Percentiles rank a stretch among this genome's conserved stretches.
These are phyloP conservation scores for Hyles vespertilio DNA, from an alignment of 1,140 invertebrate genomes.

Conservation along the genomic window DNA sequence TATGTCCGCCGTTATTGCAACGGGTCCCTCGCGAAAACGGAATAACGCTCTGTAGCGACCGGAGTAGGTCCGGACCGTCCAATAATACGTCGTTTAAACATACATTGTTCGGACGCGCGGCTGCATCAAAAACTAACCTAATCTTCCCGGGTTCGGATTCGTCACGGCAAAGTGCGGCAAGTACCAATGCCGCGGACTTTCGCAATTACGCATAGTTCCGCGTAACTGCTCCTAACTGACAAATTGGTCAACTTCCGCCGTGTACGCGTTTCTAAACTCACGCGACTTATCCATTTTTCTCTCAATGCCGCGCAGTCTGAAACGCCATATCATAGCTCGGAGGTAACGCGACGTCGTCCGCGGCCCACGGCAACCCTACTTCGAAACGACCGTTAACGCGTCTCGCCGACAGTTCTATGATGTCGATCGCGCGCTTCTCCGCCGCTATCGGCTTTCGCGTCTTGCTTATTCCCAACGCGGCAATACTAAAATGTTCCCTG, in stretches of 20 bases:
- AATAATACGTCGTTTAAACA: constrained; percentile 35
- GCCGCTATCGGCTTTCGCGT: too few species aligned
- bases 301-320: constrained; percentile 2
- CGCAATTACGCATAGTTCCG: neutral
- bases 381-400: constrained; percentile 14
- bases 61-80: constrained; percentile 34
- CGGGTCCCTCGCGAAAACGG: constrained; percentile 32
- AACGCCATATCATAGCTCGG: constrained; percentile 17
- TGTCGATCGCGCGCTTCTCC: neutral
- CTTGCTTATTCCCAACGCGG: too few species aligned
- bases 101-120: constrained; percentile 22
- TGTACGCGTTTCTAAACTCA: constrained; percentile 4
- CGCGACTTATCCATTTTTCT: constrained; percentile 10
- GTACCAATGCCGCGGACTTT: constrained; percentile 24
- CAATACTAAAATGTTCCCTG: too few species aligned
- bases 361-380: constrained; percentile 21
- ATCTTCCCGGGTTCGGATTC: constrained; percentile 30
- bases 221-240: constrained; percentile 13
- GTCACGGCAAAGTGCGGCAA: constrained; percentile 41
- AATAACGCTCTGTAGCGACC: constrained; percentile 31
- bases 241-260: constrained; percentile 4
- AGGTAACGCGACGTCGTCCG: constrained; percentile 14
- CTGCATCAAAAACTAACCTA: constrained; percentile 42
- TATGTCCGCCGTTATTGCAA: constrained; percentile 42
- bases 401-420: neutral